A percentile compares a stretch with the other conserved stretches of the same genome.
Evolutionary conservation across 1,140 invertebrate genomes (phyloP).

Genomic region (Cheumatopsyche charites): DNA sequence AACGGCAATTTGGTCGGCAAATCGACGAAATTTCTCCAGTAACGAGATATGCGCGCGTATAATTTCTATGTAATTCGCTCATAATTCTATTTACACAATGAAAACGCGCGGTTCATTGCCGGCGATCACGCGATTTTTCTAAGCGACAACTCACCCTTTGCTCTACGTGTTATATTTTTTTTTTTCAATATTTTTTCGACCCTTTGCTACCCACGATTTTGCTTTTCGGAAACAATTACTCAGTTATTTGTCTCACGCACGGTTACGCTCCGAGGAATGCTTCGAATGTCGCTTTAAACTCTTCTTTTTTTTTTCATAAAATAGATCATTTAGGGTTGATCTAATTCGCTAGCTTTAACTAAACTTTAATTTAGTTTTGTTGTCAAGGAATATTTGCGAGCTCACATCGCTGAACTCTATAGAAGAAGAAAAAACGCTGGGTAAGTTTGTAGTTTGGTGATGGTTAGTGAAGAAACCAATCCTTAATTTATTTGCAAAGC

Average conservation of each 20-base stretch:
- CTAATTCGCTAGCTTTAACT: too few species aligned
- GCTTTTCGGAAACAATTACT: conserved; percentile 20
- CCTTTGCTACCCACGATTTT: too few species aligned
- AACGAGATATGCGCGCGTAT: conserved; percentile 34
- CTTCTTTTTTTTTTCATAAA: too few species aligned
- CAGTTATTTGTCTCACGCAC: conserved; percentile 37
- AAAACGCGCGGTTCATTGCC: conserved; percentile 34
- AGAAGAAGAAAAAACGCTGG: too few species aligned
- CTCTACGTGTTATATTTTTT: background rate
- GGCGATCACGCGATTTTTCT: conserved; percentile 31
- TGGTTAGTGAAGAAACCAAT: too few species aligned
- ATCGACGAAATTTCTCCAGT: conserved; percentile 20
- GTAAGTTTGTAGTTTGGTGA: too few species aligned
- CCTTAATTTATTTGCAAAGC: too few species aligned
- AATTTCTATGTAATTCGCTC: conserved; percentile 40
- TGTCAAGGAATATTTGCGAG: too few species aligned
- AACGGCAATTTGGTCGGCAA: background rate
- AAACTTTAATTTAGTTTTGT: too few species aligned
- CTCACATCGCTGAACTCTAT: too few species aligned
- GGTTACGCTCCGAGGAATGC: conserved; percentile 24
- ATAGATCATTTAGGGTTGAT: too few species aligned
- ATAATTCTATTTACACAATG: conserved; percentile 42
- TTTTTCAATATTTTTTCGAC: background rate
- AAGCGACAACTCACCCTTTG: conserved; percentile 12
- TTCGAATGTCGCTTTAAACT: background rate